Base-by-base conservation (phyloP, 2,888 invertebrate species). In the Drosophila algonquin region DNA sequence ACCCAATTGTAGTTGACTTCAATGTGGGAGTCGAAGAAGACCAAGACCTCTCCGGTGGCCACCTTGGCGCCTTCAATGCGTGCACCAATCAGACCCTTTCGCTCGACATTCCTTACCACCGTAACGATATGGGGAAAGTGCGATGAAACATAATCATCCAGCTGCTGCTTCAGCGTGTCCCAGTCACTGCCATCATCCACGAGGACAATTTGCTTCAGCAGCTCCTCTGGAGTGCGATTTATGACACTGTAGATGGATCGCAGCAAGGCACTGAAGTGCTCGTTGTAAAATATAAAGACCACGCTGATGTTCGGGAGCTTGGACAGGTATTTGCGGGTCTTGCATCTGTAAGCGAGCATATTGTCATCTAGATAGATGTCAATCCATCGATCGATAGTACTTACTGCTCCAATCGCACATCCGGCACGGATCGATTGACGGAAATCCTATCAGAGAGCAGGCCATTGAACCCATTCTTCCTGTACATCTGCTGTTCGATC, bases 401-500 rank as follows among this genome's bases (percentile, higher is more conserved):
- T 90, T 89, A 94, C 93, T 93, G 94, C 12, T 93, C 90, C 86
- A 95, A 94, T 50, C 96, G 92, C 55, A 96, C 96, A 90, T 97
- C 96, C 0, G 95, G 95, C 48, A 96, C 71, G 0, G 98, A 96
- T 57, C 99, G 94, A 92, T 98, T 96, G 14, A 99, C 83, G 0
- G 98, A 95, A 77, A 99, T 98, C 87, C 94, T 94, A 92, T 99
- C 99, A 90, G 98, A 98, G 14, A 97, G 93, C 0, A 96, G 95
- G 0, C 96, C 99, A 91, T 98, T 98, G 91, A 98, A 99, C 0
- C 99, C 99, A 91, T 99, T 99, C 14, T 95, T 95, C 86, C 95
- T 93, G 90, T 97, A 98, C 24, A 97, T 91, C 51, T 93, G 92
- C 53, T 95, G 94, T 89, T 97, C 96, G 51, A 94, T 81, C 0